phyloP scores from a whole-genome alignment of 2,113 vertebrate species.

The Scophthalmus maximus region DNA sequence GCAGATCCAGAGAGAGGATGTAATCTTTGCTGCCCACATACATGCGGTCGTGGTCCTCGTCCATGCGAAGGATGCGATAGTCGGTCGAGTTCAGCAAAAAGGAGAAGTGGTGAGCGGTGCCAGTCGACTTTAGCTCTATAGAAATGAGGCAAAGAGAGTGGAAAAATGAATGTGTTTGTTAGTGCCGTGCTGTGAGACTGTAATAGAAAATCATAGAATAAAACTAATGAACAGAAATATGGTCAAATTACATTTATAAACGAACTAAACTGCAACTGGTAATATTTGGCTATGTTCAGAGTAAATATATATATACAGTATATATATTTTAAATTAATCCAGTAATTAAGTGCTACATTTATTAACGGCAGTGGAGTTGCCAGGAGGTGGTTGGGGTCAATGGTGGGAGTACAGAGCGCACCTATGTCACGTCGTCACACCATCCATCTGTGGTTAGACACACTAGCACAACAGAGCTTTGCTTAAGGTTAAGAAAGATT shows the following conservation, averaged over 20 bases:
- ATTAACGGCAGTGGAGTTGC: neutral
- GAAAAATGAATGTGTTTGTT: conserved; percentile 47
- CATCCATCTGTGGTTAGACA: no score
- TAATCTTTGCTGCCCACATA: conserved; percentile 99
- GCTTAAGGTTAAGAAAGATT: no score
- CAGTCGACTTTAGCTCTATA: conserved; percentile 92
- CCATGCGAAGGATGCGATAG: conserved; percentile 96
- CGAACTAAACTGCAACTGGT: neutral
- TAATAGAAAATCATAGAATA: conserved; percentile 40
- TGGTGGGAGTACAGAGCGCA: neutral
- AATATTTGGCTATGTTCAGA: no score
- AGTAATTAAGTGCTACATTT: neutral
- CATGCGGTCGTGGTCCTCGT: conserved; percentile 99
- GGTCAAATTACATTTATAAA: conserved; percentile 4
- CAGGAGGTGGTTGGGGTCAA: neutral
- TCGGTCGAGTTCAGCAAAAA: conserved; percentile 97
- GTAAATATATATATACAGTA: no score
- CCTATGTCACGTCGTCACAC: no score
- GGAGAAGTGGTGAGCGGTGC: conserved; percentile 96
- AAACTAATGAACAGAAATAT: conserved; percentile 41
- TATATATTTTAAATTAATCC: no score
- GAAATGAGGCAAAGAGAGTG: neutral
- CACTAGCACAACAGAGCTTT: no score
- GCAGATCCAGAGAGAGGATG: conserved; percentile 94
- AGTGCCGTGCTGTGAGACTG: conserved; percentile 20